Evolutionary conservation across 30 jellyfish, hydroid and myxozoan genomes (phyloP).

Genomic region (Sanderia malayensis): DNA sequence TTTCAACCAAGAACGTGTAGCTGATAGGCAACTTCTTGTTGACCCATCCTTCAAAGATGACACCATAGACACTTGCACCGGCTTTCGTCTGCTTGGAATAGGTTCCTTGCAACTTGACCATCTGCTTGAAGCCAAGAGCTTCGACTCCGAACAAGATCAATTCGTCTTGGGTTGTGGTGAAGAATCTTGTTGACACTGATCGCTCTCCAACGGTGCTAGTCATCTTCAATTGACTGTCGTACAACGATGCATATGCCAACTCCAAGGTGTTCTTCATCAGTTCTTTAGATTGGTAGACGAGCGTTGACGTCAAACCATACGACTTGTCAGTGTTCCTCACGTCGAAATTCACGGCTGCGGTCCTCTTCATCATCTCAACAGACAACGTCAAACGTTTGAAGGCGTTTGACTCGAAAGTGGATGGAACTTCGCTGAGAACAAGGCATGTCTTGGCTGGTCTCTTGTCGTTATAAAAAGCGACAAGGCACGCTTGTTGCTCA

Average conservation of each 20-base stretch:
- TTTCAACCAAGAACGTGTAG: conserved; percentile 45
- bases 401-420: neutral
- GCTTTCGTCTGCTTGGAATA: conserved; percentile 33
- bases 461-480: conserved; percentile 47
- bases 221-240: conserved; percentile 58
- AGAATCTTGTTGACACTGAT: conserved; percentile 32
- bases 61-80: conserved; percentile 47
- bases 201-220: conserved; percentile 39
- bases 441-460: conserved; percentile 55
- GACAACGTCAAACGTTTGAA: conserved; percentile 36
- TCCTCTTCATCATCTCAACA: conserved; percentile 56
- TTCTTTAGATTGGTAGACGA: conserved; percentile 53
- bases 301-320: conserved; percentile 36
- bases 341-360: conserved; percentile 58
- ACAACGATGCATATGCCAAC: conserved; percentile 51
- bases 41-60: conserved; percentile 64
- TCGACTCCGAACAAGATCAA: conserved; percentile 52
- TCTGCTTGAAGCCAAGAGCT: conserved; percentile 42
- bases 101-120: conserved; percentile 52
- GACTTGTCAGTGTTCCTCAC: conserved; percentile 21
- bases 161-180: conserved; percentile 22
- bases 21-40: conserved; percentile 68
- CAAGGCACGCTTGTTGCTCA: conserved; percentile 33
- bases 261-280: conserved; percentile 41
- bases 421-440: conserved; percentile 15